Evolutionary conservation across 2,113 vertebrate genomes (phyloP).

Genomic region (Corydoras maculifer): DNA sequence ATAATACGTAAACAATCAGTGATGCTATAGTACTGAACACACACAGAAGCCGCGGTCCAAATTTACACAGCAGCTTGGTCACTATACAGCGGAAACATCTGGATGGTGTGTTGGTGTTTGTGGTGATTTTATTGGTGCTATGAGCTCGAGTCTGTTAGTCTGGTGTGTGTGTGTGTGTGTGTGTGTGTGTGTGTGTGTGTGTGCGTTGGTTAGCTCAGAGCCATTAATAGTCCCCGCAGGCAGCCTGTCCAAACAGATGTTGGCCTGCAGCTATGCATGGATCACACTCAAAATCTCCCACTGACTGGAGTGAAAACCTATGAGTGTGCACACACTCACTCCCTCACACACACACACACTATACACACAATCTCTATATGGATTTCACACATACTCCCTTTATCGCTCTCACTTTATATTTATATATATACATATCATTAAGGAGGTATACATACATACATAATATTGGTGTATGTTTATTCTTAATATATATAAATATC

Average conservation of each 20-base stretch:
- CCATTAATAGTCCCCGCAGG: conserved; percentile 42
- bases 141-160: conserved; percentile 7
- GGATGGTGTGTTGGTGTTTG: conserved; percentile 1
- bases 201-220: conserved; percentile 32
- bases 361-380: background rate
- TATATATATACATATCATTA: no score
- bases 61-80: conserved; percentile 3
- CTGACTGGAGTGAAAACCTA: conserved; percentile 31
- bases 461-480: no score
- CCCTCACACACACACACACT: background rate
- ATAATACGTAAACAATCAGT: background rate
- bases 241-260: conserved; percentile 51
- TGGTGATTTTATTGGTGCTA: no score
- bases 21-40: no score
- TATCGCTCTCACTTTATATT: no score
- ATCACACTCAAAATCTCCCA: conserved; percentile 45
- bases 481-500: no score
- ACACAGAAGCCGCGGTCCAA: no score
- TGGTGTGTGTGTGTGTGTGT: background rate
- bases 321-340: conserved; percentile 7
- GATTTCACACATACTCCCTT: no score
- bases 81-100: conserved; percentile 16
- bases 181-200: conserved; percentile 15
- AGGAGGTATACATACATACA: no score
- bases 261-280: conserved; percentile 49